Evolutionary conservation across 2,888 invertebrate species (phyloP), one percentile per base, ranked within the genome.

Genomic region (Epicampocera succincta): DNA sequence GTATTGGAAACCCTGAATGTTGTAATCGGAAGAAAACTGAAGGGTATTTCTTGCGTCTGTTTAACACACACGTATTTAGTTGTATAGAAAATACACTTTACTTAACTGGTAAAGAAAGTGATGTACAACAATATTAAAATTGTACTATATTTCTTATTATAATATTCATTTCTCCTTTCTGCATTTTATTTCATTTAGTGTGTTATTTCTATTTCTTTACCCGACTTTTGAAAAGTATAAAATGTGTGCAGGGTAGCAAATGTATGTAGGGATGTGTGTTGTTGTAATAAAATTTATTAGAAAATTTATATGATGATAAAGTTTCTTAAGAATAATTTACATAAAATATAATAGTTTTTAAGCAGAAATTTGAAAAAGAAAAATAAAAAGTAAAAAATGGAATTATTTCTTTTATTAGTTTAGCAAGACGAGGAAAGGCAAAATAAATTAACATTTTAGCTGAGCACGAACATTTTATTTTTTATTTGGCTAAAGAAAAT

Each of bases 341-440:
- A 81, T 81, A 81, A 77, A 81, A 81, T 81, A 73, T 81, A 76
- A 77, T 81, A 81, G 81, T 77, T 81, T 81, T 73, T 76, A 73
- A 81, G 76, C 33, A 72, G 66, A 75, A 80, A 48, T 46, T 65
- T 19, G 44, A 72, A 58, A 73, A 21, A 42, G 21, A 63, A 48
- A 50, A 48, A 21, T 44, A 29, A 12, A 15, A 66, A 56, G 21
- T 9, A 68, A 68, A 44, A 71, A 63, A 12, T 66, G 38, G 52
- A 60, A 72, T 78, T 66, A 78, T 72, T 78, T 66, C 66, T 66
- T 78, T 66, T 78, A 78, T 78, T 78, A 66, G 78, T 78, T 78
- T 60, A 73, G 58, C 69, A 75, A 75, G 71, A 66, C 44, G 61
- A 44, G 69, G 29, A 54, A 69, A 69, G 54, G 38, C 65, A 60